Percentiles rank a stretch among this genome's conserved stretches.
phyloP scores from a whole-genome alignment of 2,888 invertebrate species.

The Blera fallax region DNA sequence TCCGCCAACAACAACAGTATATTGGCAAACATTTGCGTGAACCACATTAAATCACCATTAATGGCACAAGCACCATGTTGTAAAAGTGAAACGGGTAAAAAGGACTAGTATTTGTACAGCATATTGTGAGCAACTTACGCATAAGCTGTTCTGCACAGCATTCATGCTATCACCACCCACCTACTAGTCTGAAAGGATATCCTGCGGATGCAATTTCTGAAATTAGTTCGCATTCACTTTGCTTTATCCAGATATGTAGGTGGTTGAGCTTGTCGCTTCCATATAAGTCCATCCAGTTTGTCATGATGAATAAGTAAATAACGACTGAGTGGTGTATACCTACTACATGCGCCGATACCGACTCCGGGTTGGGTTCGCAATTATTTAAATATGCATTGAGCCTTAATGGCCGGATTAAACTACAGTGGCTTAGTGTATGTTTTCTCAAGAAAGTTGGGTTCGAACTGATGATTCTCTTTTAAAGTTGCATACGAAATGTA shows the following conservation, averaged over 20 bases:
- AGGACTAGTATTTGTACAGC: slow-evolving; percentile 1
- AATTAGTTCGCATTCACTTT: slow-evolving; percentile 50
- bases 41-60: slow-evolving; percentile 35
- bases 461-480: background rate
- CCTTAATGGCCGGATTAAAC: slow-evolving; percentile 1
- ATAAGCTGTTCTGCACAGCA: background rate
- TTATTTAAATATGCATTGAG: slow-evolving; percentile 15
- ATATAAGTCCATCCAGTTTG: background rate
- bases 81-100: background rate
- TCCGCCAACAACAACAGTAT: background rate
- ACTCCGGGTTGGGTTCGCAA: background rate
- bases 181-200: slow-evolving; percentile 3
- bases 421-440: background rate
- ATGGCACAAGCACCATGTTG: slow-evolving; percentile 16
- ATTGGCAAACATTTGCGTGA: slow-evolving; percentile 4
- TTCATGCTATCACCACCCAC: background rate
- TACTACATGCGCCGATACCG: background rate
- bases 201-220: slow-evolving; percentile 44
- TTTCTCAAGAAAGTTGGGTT: background rate
- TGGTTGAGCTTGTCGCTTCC: background rate
- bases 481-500: slow-evolving; percentile 10
- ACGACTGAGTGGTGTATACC: background rate
- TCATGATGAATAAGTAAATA: background rate
- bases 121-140: background rate
- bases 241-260: slow-evolving; percentile 1